Conservation (phyloP, 2,797 vertebrate genomes). For the Esox masquinongy region DNA sequence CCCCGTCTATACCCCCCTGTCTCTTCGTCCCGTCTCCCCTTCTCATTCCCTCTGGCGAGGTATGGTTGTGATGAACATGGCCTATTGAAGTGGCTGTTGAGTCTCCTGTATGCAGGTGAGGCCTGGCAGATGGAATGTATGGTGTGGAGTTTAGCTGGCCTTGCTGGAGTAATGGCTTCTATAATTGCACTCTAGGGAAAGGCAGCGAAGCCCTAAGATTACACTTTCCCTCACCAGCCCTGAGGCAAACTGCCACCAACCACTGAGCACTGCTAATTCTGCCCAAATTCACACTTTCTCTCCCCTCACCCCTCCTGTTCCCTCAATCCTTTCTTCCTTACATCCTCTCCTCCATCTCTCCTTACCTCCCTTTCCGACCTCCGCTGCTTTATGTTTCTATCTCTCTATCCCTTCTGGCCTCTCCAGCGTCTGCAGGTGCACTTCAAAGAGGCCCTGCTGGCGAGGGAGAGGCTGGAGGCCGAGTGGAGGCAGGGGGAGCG, state of each 20-base stretch:
- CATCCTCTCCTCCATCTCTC: neutral
- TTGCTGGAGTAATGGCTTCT: conserved; percentile 53
- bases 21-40: neutral
- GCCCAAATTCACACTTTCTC: conserved; percentile 33
- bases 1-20: neutral
- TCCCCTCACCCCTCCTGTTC: conserved; percentile 22
- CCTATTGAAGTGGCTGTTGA: conserved; percentile 3
- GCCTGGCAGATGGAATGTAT: conserved; percentile 6
- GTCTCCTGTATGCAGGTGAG: neutral
- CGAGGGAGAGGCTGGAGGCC: conserved; percentile 39
- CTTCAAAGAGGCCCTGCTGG: conserved; percentile 42
- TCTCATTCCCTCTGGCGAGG: neutral
- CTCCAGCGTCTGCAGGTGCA: conserved; percentile 42
- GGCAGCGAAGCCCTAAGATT: conserved; percentile 35
- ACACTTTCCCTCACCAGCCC: conserved; percentile 44
- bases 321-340: neutral
- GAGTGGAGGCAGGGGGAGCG: conserved; percentile 38
- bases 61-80: neutral
- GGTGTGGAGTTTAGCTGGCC: conserved; percentile 44
- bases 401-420: conserved; percentile 26
- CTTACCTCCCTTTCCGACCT: conserved; percentile 37
- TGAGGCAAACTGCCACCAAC: conserved; percentile 25
- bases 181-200: conserved; percentile 57
- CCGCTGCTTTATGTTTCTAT: conserved; percentile 28
- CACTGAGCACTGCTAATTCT: conserved; percentile 35